Base-by-base conservation (phyloP, 2,888 invertebrate species). In the Trichacis sp. region DNA sequence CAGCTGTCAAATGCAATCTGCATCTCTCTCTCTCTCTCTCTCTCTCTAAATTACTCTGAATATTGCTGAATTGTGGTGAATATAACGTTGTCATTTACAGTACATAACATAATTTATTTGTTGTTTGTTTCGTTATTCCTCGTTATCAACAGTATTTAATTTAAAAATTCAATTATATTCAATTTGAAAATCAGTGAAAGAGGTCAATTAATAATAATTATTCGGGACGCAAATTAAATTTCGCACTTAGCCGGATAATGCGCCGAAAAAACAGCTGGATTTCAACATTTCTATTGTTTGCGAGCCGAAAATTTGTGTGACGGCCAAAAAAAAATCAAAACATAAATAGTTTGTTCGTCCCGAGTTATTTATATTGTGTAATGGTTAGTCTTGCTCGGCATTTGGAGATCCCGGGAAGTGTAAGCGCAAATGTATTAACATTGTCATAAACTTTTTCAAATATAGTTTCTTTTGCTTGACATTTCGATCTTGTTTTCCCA, bases 301-400 rank as follows among this genome's bases (percentile, higher is more conserved):
- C 2, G 17, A 14, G n/a, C 8, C 14, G 18, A 17, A 42, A 14
- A 42, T 2, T 17, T 42, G 42, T 6, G 42, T 15, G 14, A 2
- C 9, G 42, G 45, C 18, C 19, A 45, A 45, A 9, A 36, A n/a
- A 45, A 19, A 45, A 45, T 45, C 19, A 45, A 20, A 8, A 19
- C 4, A 19, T 19, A 42, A 15, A 42, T 42, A 42, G 42, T 42
- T 42, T 14, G 4, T 14, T 17, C 14, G 6, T 15, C 18, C 14
- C 6, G n/a, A 17, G 18, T 42, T 43, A 43, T 43, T 43, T n/a
- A 19, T 5, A 24, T 38, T 59, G 65, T 60, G 73, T 57, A 68
- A 82, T 79, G 81, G 79, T 81, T 70, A 79, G 80, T 70, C 73
- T 81, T 48, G 49, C 72, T 18, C 74, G 78, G 54, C 69, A 72